A percentile compares a stretch with the other conserved stretches of the same genome.
Conservation (phyloP, 2,797 vertebrate genomes). For the Meriones psammophilus region DNA sequence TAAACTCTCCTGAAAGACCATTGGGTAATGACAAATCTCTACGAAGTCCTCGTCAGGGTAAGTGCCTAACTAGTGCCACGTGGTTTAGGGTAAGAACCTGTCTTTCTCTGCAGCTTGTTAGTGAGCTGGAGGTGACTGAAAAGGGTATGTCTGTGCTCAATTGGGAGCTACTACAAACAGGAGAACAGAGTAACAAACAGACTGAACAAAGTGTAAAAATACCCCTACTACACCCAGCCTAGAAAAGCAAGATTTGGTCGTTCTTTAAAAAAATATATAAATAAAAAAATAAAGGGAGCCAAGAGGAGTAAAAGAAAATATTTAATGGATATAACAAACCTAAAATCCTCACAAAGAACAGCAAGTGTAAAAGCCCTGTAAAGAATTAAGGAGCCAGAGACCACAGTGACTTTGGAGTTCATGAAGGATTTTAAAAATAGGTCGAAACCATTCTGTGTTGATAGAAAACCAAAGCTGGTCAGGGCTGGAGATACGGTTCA, state of each 20-base stretch:
- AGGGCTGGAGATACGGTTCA: too few species aligned
- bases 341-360: neutral
- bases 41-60: slow-evolving; percentile 36
- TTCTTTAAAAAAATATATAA: neutral
- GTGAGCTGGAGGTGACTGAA: slow-evolving; percentile 61
- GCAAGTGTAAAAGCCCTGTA: neutral
- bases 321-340: slow-evolving; percentile 18
- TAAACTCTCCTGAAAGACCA: slow-evolving; percentile 63
- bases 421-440: neutral
- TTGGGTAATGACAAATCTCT: slow-evolving; percentile 54
- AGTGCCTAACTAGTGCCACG: slow-evolving; percentile 68
- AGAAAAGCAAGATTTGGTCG: slow-evolving; percentile 50
- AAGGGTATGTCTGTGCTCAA: slow-evolving; percentile 4
- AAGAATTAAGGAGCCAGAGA: neutral
- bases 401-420: neutral
- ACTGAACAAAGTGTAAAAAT: slow-evolving; percentile 63
- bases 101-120: slow-evolving; percentile 72
- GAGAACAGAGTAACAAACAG: slow-evolving; percentile 56
- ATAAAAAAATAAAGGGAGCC: neutral
- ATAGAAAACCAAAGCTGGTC: neutral
- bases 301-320: slow-evolving; percentile 40
- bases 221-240: neutral
- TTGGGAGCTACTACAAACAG: slow-evolving; percentile 22
- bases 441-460: neutral
- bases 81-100: slow-evolving; percentile 58